Conservation (phyloP, 2,888 invertebrate species). For the Torymus auratus region DNA sequence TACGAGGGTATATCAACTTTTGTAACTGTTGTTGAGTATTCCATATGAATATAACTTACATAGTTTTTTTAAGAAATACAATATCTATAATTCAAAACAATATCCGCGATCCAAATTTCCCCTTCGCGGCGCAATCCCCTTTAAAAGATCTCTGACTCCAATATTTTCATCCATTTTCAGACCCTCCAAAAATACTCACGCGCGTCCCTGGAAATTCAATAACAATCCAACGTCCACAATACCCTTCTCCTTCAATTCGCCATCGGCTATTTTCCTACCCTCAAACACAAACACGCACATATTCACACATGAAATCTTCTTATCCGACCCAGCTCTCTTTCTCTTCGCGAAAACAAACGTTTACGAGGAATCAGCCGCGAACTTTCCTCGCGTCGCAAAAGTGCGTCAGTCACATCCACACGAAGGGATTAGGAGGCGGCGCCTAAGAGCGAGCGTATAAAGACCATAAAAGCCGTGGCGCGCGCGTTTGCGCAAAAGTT, state of each 20-base stretch:
- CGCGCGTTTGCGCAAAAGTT: slow-evolving; percentile 8
- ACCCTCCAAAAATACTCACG: no score
- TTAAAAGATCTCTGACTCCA: no score
- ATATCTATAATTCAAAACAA: no score
- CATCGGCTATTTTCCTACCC: slow-evolving; percentile 13
- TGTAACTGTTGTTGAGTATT: no score
- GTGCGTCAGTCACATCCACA: slow-evolving; percentile 12
- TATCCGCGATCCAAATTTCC: no score
- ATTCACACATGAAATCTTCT: slow-evolving; percentile 28
- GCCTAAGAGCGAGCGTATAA: slow-evolving; percentile 24
- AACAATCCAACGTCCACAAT: no score
- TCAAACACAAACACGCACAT: background rate
- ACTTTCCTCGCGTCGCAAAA: background rate
- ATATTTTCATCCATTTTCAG: no score
- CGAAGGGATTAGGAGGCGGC: slow-evolving; percentile 19
- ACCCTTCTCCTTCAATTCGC: background rate
- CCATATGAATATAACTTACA: no score
- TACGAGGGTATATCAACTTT: no score
- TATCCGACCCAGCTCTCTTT: background rate
- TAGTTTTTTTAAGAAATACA: no score
- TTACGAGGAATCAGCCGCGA: slow-evolving; percentile 31
- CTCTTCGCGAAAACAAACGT: slow-evolving; percentile 19
- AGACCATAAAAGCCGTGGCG: slow-evolving; percentile 23
- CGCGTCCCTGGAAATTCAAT: no score
- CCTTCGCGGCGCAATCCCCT: no score